Percentiles rank a stretch among this genome's conserved stretches.
These are phyloP conservation scores for Cephus pulcher DNA, from an alignment of 2,888 invertebrate species.

Conservation along the genomic window DNA sequence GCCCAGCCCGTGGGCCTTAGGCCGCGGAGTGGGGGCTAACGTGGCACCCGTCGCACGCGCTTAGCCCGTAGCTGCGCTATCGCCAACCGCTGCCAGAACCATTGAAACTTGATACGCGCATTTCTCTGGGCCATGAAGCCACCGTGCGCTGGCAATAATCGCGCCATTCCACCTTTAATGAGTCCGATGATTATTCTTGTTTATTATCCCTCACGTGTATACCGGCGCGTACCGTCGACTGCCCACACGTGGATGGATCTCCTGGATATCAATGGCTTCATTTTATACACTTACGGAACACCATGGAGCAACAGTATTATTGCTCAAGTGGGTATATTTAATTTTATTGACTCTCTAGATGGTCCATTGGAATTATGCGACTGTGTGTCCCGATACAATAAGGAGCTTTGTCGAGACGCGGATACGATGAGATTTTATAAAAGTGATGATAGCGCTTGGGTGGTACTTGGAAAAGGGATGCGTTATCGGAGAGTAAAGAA, in stretches of 20 bases:
- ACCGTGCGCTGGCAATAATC: conserved; percentile 23
- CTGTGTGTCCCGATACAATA: background rate
- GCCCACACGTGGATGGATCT: background rate
- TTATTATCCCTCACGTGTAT: background rate
- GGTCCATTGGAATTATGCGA: background rate
- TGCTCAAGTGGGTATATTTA: background rate
- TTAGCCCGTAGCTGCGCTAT: conserved; percentile 14
- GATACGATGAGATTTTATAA: background rate
- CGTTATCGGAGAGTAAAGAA: background rate
- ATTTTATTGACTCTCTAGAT: background rate
- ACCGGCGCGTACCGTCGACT: background rate
- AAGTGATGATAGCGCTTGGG: background rate
- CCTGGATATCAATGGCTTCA: background rate
- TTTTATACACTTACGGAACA: background rate
- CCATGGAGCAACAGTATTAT: no score
- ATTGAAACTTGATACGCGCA: conserved; percentile 21
- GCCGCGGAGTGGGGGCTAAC: background rate
- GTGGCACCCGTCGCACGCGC: conserved; percentile 12
- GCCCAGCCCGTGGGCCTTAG: background rate
- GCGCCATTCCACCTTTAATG: conserved; percentile 19
- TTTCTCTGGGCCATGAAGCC: conserved; percentile 22
- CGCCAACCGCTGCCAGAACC: conserved; percentile 20
- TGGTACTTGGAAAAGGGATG: background rate
- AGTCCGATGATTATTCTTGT: conserved; percentile 18
- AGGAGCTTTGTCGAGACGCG: background rate